Evolutionary conservation across 2,888 invertebrate species (phyloP).

Genomic region (Lithodes maja): DNA sequence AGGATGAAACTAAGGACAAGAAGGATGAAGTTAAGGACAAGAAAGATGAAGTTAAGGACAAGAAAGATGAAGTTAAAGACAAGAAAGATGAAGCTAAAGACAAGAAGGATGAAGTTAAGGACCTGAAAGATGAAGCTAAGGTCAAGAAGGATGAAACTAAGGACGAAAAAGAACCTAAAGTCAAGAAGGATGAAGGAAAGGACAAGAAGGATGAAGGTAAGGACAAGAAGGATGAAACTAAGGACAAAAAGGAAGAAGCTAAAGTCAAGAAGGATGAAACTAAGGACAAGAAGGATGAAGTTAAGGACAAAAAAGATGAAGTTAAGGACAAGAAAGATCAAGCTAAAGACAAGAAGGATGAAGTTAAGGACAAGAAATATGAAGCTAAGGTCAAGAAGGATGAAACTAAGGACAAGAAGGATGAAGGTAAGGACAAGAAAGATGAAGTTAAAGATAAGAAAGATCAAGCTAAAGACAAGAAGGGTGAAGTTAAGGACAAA

Average conservation of each 20-base stretch:
- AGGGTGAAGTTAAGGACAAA: slow-evolving; percentile 71
- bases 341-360: slow-evolving; percentile 50
- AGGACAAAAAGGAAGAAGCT: slow-evolving; percentile 66
- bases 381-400: slow-evolving; percentile 55
- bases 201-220: slow-evolving; percentile 50
- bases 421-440: slow-evolving; percentile 55
- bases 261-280: slow-evolving; percentile 69
- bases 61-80: slow-evolving; percentile 23
- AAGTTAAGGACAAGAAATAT: slow-evolving; percentile 40
- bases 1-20: slow-evolving; percentile 28
- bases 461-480: slow-evolving; percentile 50
- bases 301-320: slow-evolving; percentile 43
- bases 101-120: slow-evolving; percentile 74
- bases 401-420: slow-evolving; percentile 44
- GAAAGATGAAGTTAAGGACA: slow-evolving; percentile 30
- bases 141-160: slow-evolving; percentile 41
- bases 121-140: slow-evolving; percentile 72
- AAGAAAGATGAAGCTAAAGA: slow-evolving; percentile 41
- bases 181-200: slow-evolving; percentile 54
- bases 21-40: slow-evolving; percentile 12
- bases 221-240: slow-evolving; percentile 45
- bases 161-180: slow-evolving; percentile 69
- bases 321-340: slow-evolving; percentile 53
- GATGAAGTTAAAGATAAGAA: slow-evolving; percentile 41
- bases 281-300: slow-evolving; percentile 59